A percentile compares a stretch with the other conserved stretches of the same genome.
Evolutionary conservation across 2,113 vertebrate genomes (phyloP).

Genomic region (Procavia capensis): DNA sequence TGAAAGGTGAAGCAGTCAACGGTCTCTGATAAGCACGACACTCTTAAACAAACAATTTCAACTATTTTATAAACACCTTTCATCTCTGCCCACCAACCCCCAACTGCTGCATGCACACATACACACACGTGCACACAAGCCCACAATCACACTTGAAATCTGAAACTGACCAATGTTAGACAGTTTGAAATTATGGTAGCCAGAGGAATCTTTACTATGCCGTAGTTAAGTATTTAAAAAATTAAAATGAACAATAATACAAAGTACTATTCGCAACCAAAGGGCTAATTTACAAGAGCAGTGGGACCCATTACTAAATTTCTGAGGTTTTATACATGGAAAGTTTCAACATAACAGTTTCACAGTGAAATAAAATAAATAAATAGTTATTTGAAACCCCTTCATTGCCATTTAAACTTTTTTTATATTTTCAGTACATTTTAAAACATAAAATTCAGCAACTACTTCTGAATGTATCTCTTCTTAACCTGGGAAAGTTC

Average conservation of each 20-base stretch:
- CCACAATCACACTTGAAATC: constrained; percentile 27
- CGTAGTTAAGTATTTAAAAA: background rate
- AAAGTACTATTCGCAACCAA: constrained; percentile 24
- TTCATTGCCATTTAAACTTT: constrained; percentile 52
- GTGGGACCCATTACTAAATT: constrained; percentile 41
- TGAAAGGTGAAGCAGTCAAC: constrained; percentile 18
- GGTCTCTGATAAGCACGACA: constrained; percentile 12
- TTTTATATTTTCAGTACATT: constrained; percentile 36
- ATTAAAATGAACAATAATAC: constrained; percentile 53
- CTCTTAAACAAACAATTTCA: constrained; percentile 35
- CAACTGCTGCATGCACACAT: background rate
- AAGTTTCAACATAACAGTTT: constrained; percentile 54
- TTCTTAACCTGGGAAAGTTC: constrained; percentile 37
- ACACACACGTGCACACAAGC: background rate
- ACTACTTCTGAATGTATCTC: constrained; percentile 9
- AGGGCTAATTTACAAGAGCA: constrained; percentile 46
- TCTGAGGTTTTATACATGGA: constrained; percentile 48
- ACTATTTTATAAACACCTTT: constrained; percentile 51
- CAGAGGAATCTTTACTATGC: constrained; percentile 47
- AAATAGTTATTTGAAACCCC: constrained; percentile 31
- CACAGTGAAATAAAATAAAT: constrained; percentile 41
- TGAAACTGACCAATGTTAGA: constrained; percentile 45
- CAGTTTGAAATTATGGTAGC: constrained; percentile 47
- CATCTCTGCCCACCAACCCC: background rate
- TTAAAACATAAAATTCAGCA: constrained; percentile 36